phyloP scores from a whole-genome alignment of 2,113 vertebrate species.

The Formicarius rufipectus region DNA sequence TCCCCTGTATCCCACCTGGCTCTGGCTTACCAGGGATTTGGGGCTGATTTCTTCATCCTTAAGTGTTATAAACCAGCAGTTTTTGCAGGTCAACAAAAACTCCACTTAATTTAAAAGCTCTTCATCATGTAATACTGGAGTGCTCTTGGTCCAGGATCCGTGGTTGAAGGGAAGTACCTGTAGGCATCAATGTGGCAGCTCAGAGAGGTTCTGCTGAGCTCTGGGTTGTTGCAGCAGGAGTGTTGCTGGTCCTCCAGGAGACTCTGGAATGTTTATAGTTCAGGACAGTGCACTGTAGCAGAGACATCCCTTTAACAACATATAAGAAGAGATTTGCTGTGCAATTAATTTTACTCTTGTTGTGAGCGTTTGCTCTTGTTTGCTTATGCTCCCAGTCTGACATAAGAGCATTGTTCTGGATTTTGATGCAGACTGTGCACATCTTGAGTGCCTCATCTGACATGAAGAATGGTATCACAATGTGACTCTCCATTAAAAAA shows the following conservation, averaged over 20 bases:
- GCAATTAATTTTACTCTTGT: background rate
- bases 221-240: background rate
- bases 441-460: background rate
- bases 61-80: background rate
- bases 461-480: background rate
- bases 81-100: background rate
- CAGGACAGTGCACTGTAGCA: background rate
- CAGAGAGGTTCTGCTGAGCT: background rate
- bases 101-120: background rate
- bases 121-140: accelerated
- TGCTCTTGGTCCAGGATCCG: accelerated
- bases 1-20: background rate
- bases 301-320: background rate
- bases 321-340: background rate
- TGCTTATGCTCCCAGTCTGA: background rate
- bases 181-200: background rate
- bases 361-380: background rate
- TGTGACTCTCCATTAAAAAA: background rate
- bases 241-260: background rate
- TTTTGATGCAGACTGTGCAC: background rate
- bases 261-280: background rate
- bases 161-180: background rate
- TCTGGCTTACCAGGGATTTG: background rate
- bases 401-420: background rate
- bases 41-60: background rate